Conservation (phyloP, 2,797 vertebrate genomes). For the Leptoclinus maculatus region DNA sequence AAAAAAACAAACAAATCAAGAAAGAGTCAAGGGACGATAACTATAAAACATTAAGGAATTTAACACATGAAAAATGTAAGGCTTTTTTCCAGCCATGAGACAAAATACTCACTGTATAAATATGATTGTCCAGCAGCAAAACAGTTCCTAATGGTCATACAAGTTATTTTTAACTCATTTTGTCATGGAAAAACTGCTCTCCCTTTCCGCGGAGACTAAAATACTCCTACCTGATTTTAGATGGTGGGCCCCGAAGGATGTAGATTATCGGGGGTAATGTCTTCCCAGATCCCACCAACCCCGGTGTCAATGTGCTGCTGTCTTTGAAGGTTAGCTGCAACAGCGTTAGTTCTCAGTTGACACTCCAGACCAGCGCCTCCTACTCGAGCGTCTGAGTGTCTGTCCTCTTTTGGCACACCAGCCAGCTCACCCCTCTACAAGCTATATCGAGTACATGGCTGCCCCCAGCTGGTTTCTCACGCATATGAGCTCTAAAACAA, state of each 20-base stretch:
- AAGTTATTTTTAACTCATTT: slow-evolving; percentile 77
- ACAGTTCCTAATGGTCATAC: slow-evolving; percentile 35
- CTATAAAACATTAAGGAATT: neutral
- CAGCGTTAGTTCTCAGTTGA: slow-evolving; percentile 58
- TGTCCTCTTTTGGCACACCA: slow-evolving; percentile 69
- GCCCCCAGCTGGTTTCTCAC: slow-evolving; percentile 73
- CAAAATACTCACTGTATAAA: neutral
- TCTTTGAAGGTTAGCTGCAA: slow-evolving; percentile 69
- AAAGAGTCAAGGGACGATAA: neutral
- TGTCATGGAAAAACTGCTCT: slow-evolving; percentile 70
- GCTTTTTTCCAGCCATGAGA: neutral
- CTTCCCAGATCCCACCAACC: slow-evolving; percentile 52
- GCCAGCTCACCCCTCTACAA: slow-evolving; percentile 19
- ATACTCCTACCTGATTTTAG: slow-evolving; percentile 73
- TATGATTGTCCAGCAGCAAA: slow-evolving; percentile 29
- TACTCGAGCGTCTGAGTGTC: slow-evolving; percentile 41
- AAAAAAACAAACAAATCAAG: neutral
- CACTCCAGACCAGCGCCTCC: slow-evolving; percentile 54
- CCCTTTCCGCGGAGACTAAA: slow-evolving; percentile 45
- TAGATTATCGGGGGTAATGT: slow-evolving; percentile 57
- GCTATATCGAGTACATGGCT: slow-evolving; percentile 57
- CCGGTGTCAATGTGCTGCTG: slow-evolving; percentile 47
- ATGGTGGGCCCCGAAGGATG: slow-evolving; percentile 49
- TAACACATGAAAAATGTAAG: neutral
- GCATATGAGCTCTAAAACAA: slow-evolving; percentile 17